These are phyloP conservation scores for Ericerus pela DNA, from an alignment of 1,140 invertebrate species.

Conservation along the genomic window DNA sequence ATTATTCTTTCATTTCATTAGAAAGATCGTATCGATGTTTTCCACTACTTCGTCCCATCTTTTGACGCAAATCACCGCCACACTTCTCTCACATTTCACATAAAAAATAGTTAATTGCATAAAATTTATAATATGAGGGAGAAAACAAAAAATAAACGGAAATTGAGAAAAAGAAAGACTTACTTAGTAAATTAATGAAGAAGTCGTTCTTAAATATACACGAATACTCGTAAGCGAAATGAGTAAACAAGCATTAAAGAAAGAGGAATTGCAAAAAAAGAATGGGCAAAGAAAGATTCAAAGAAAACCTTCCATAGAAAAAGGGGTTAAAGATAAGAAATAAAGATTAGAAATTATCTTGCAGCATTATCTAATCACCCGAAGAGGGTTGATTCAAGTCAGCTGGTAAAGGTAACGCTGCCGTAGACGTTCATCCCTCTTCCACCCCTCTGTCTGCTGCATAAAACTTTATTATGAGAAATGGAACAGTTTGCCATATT, in stretches of 20 bases:
- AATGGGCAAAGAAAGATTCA: neutral
- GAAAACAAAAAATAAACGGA: no score
- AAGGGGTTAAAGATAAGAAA: conserved; percentile 9
- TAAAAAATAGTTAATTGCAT: no score
- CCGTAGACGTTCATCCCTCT: neutral
- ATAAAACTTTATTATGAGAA: conserved; percentile 1
- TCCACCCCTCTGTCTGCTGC: neutral
- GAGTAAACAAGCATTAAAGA: neutral
- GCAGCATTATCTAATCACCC: neutral
- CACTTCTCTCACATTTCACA: no score
- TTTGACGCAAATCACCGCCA: no score
- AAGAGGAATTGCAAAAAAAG: neutral
- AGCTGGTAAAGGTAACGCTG: conserved; percentile 5
- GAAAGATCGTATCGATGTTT: no score
- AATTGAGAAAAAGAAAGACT: no score
- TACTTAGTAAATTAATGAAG: no score
- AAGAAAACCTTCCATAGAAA: neutral
- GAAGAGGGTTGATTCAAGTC: neutral
- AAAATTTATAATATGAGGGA: no score
- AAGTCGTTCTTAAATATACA: conserved; percentile 3
- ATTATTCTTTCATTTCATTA: no score
- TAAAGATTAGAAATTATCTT: conserved; percentile 7
- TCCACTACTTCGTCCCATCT: no score
- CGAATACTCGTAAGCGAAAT: neutral
- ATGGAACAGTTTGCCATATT: conserved; percentile 8